Base-by-base conservation (phyloP, 1,140 invertebrate species). In the Scaptomyza montana region DNA sequence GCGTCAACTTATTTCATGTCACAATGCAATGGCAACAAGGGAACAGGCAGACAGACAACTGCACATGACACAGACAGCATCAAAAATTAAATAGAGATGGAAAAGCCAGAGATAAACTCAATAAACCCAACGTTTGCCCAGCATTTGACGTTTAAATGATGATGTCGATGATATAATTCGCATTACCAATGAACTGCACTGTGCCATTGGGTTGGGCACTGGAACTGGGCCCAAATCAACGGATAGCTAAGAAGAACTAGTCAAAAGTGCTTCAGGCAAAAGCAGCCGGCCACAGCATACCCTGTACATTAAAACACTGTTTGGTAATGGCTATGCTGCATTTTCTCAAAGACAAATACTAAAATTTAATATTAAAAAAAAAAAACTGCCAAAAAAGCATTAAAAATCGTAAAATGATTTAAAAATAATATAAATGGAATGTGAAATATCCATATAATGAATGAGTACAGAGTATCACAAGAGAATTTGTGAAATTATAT, bases 21-120 rank as follows among this genome's bases (percentile, higher is more conserved):
- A 74, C 66, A 74, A 69, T 68, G 65, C 59, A 70, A 69, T 61
- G 51, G 41, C 65, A 69, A 69, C 71, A 45, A 39, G 65, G 65
- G 57, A 56, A 49, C 50, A 8, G 19, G 43, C 50, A 8, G 19
- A 45, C 54, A 21, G 33, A 36, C 49, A 57, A 49, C 49, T 19
- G 36, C 53, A 71, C 28, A 71, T 45, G 54, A 36, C 33, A 12
- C 30, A 66, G 9, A 16, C 21, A 50, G 12, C 5, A 7, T 2
- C 25, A 47, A 45, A 50, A 33, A 33, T 19, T n/a, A 33, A 2
- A 30, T 47, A 46, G 28, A 47, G 28, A n/a, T 36, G 33, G 2
- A 36, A 36, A 36, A 36, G 33, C 8, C 7, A 36, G 8, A 36
- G 33, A 36, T 36, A 36, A 41, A 70, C 51, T 65, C 51, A 49